These are phyloP conservation scores for Forbesichthys agassizii DNA, from an alignment of 2,113 vertebrate species.

Conservation along the genomic window DNA sequence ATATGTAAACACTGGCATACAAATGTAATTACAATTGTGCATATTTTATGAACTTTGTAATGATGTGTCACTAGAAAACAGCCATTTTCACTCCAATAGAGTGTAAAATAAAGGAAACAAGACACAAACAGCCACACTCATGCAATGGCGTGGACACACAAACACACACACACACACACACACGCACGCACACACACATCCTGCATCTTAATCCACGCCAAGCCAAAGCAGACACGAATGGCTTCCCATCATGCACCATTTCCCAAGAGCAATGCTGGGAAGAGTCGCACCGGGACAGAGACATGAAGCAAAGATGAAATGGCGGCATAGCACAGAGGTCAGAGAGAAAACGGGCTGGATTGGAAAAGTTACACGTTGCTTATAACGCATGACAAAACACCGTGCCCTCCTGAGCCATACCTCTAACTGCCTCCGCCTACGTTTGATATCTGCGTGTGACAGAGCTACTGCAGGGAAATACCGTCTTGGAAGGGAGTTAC, in stretches of 20 bases:
- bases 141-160: neutral
- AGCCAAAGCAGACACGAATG: conserved; percentile 26
- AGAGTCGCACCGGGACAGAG: conserved; percentile 14
- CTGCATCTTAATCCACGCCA: conserved; percentile 20
- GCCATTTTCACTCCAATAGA: too few species aligned
- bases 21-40: too few species aligned
- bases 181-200: conserved; percentile 3
- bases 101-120: neutral
- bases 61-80: too few species aligned
- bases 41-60: too few species aligned
- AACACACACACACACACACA: conserved; percentile 10
- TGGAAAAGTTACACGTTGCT: conserved; percentile 44
- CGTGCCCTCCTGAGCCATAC: conserved; percentile 48
- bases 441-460: conserved; percentile 60
- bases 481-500: conserved; percentile 9
- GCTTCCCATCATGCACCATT: conserved; percentile 7
- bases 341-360: conserved; percentile 41
- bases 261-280: neutral
- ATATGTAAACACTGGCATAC: too few species aligned
- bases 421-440: conserved; percentile 40
- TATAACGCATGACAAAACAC: conserved; percentile 32
- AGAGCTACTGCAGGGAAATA: conserved; percentile 34
- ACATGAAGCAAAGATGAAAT: conserved; percentile 16
- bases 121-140: conserved; percentile 4
- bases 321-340: conserved; percentile 28